Base-by-base conservation (phyloP, 2,797 vertebrate species). In the Myotis pilosus region DNA sequence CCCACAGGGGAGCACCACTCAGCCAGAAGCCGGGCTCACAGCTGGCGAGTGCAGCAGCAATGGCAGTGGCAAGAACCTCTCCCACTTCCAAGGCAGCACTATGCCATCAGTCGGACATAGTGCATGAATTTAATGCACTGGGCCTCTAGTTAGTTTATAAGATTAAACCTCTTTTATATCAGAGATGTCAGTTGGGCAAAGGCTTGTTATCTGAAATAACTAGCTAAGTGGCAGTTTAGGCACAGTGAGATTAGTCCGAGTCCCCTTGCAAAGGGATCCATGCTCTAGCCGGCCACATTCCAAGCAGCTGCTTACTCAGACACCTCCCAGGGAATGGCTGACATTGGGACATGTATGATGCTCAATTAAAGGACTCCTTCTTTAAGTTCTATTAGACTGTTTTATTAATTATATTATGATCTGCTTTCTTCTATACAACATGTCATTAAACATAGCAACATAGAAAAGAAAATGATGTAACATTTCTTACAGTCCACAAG, bases 121-220 rank as follows among this genome's bases (percentile, higher is more conserved):
- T 57, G 22, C 55, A 57, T 10, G 23, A 57, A 57, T 25, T 57
- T 25, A 0, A 10, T 25, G 55, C 55, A 23, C 55, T 3, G 2
- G 55, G 23, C 8, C 55, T 57, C 23, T 57, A 57, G 55, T 57
- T 74, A 69, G 69, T 85, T 88, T 75, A 49, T 23, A 74, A 49
- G 9, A 87, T 76, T 78, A 47, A 66, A 64, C 13, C 6, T 94
- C 41, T 93, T 96, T 89, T 81, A 80, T 89, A 87, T 66, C 30
- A 89, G 30, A 91, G 91, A 79, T 88, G 69, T n/a, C 83, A 92
- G 28, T 4, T 75, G 16, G 20, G 13, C 57, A 71, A n/a, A 92
- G 28, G 22, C 75, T 79, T 33, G 12, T 49, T 19, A 23, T 15
- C 33, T 23, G 11, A 53, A 55, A 57, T 57, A 75, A 66, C 0